Percentiles rank a stretch among this genome's conserved stretches.
phyloP scores from a whole-genome alignment of 2,113 vertebrate species.

The Nibea albiflora region DNA sequence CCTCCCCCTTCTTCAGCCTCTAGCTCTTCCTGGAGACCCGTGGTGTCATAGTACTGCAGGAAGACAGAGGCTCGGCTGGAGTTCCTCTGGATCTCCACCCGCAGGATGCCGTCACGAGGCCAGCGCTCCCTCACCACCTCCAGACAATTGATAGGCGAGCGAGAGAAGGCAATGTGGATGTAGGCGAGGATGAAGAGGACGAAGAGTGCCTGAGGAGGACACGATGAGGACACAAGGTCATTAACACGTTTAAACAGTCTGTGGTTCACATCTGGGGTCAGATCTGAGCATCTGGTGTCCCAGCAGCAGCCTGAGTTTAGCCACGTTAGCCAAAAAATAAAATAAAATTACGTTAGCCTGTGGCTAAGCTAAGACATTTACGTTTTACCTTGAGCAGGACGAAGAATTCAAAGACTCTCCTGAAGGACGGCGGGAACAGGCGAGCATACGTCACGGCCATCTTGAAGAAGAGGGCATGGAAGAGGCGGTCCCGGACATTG shows the following conservation, averaged over 20 bases:
- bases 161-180: constrained; percentile 98
- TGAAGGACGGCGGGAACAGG: constrained; percentile 96
- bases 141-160: constrained; percentile 96
- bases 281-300: too few species aligned
- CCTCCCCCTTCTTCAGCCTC: constrained; percentile 72
- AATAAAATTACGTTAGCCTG: too few species aligned
- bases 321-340: too few species aligned
- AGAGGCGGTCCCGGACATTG: constrained; percentile 96
- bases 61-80: constrained; percentile 92
- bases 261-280: too few species aligned
- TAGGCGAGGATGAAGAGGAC: constrained; percentile 98
- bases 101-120: constrained; percentile 93
- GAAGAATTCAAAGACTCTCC: constrained; percentile 97
- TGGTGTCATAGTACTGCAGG: constrained; percentile 90
- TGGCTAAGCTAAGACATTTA: too few species aligned
- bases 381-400: constrained; percentile 92
- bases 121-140: constrained; percentile 95
- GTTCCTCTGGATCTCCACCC: constrained; percentile 96
- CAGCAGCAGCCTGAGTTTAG: too few species aligned
- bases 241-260: too few species aligned
- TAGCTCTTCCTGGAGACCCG: constrained; percentile 84
- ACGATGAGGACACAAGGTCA: background rate
- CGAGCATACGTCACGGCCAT: constrained; percentile 99
- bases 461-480: constrained; percentile 98
- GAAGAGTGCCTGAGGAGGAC: constrained; percentile 88